These are phyloP conservation scores for Esperia sulphurella DNA, from an alignment of 2,888 invertebrate genomes.

Conservation along the genomic window DNA sequence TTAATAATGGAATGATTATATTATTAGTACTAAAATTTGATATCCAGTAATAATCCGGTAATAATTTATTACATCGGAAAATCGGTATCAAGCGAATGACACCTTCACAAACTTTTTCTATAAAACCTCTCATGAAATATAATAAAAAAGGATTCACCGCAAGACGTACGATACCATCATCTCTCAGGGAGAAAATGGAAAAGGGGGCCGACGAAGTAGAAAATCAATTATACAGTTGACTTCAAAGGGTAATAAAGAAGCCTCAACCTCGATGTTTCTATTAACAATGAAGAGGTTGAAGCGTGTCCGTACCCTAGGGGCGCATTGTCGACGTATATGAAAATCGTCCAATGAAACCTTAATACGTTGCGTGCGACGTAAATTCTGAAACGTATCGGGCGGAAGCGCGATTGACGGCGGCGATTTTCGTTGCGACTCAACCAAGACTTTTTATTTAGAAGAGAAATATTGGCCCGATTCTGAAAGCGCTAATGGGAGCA, in stretches of 20 bases:
- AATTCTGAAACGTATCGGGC: background rate
- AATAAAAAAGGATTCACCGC: constrained; percentile 22
- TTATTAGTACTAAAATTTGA: too few relatives aligned
- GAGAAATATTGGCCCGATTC: too few relatives aligned
- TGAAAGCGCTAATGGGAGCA: too few relatives aligned
- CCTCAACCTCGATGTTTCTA: constrained; percentile 41
- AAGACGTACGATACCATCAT: constrained; percentile 29
- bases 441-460: too few relatives aligned
- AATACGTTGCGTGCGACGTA: background rate
- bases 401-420: too few relatives aligned
- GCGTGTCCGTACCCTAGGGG: constrained; percentile 1
- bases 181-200: constrained; percentile 45
- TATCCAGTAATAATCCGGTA: background rate
- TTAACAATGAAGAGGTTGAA: constrained; percentile 20
- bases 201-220: constrained; percentile 42
- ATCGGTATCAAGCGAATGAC: background rate
- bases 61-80: too few relatives aligned
- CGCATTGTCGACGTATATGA: constrained; percentile 2
- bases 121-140: constrained; percentile 21
- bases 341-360: background rate
- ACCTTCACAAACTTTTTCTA: background rate
- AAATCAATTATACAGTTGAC: constrained; percentile 58
- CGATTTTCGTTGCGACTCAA: too few relatives aligned
- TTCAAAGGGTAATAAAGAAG: constrained; percentile 45
- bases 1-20: too few relatives aligned